A percentile compares a stretch with the other conserved stretches of the same genome.
phyloP scores from a whole-genome alignment of 2,797 vertebrate species.

The Oophaga sylvatica region DNA sequence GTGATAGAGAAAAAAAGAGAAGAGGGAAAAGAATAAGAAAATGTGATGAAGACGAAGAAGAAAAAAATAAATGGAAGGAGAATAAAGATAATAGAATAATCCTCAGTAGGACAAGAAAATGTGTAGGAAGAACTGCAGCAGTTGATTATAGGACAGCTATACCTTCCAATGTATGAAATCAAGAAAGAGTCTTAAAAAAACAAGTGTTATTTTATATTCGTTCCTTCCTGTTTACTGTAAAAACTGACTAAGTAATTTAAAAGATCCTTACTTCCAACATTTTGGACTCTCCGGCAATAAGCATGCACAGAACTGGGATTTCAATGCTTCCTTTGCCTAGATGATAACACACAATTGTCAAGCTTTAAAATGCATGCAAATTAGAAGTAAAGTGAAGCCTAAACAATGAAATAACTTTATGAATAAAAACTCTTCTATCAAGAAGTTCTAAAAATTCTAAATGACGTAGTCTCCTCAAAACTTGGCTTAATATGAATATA shows the following conservation, averaged over 20 bases:
- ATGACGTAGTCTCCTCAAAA: too few species aligned
- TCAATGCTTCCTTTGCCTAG: slow-evolving; percentile 85
- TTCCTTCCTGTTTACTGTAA: not conserved
- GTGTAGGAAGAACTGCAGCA: not conserved
- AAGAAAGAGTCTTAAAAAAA: not conserved
- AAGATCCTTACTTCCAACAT: slow-evolving; percentile 78
- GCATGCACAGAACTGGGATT: slow-evolving; percentile 85
- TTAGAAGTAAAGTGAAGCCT: not conserved
- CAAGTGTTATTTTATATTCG: not conserved
- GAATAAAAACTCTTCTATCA: too few species aligned
- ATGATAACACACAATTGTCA: slow-evolving; percentile 13
- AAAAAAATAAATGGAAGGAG: too few species aligned
- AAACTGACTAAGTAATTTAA: not conserved
- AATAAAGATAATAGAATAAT: too few species aligned
- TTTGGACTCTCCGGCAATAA: slow-evolving; percentile 78
- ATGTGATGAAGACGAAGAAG: too few species aligned
- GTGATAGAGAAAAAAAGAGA: too few species aligned
- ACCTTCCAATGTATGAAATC: not conserved
- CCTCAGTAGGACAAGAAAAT: not conserved
- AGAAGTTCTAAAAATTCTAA: too few species aligned
- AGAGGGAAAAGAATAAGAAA: too few species aligned
- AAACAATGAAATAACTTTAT: too few species aligned
- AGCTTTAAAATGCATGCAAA: not conserved
- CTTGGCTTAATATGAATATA: too few species aligned
- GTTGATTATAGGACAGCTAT: not conserved